Percentiles rank a stretch among this genome's conserved stretches.
These are phyloP conservation scores for Glaucomys volans DNA, from an alignment of 2,113 vertebrate genomes.

Conservation along the genomic window DNA sequence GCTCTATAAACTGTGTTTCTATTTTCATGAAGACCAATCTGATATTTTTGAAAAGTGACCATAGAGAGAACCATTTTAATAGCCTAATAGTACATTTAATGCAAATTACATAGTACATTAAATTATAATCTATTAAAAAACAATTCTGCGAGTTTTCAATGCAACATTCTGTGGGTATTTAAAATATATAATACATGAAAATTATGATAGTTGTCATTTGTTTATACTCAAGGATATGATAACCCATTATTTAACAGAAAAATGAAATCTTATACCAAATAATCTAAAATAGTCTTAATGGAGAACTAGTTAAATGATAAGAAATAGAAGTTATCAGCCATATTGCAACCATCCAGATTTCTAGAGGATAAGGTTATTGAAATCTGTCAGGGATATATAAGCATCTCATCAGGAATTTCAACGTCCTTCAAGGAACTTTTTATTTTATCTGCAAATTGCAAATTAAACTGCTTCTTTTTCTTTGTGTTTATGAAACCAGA, in stretches of 20 bases:
- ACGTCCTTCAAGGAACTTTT: background rate
- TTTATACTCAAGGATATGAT: background rate
- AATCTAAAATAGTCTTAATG: background rate
- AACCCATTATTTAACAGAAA: background rate
- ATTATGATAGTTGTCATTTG: background rate
- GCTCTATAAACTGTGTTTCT: constrained; percentile 3
- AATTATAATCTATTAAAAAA: background rate
- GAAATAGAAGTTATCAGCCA: background rate
- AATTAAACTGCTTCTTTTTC: background rate
- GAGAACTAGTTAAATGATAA: constrained; percentile 13
- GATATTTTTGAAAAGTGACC: constrained; percentile 18
- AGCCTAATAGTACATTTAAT: background rate
- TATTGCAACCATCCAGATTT: background rate
- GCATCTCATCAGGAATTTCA: background rate
- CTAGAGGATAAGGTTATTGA: background rate
- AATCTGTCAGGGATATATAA: background rate
- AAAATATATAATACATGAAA: background rate
- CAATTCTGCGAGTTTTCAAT: background rate
- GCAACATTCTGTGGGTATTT: background rate
- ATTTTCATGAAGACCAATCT: constrained; percentile 31
- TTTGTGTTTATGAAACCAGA: background rate
- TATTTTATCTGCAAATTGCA: background rate
- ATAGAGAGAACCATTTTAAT: background rate
- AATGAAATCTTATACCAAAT: background rate
- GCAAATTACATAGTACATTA: background rate